Evolutionary conservation across 2,888 invertebrate genomes (phyloP).

Genomic region (Oligia strigilis): DNA sequence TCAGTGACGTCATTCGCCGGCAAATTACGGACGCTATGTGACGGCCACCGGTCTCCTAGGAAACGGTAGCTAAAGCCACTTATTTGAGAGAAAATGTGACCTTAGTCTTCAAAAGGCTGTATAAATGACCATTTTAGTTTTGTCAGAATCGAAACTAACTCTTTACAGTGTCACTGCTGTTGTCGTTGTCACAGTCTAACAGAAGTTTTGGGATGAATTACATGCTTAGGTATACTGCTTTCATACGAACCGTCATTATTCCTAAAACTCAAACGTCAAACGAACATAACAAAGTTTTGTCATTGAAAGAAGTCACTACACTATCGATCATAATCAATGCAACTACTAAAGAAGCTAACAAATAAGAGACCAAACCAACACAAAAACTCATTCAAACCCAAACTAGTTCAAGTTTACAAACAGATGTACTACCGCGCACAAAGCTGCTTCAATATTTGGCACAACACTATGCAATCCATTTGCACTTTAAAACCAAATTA

Average conservation of each 20-base stretch:
- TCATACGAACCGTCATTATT: background rate
- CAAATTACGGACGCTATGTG: background rate
- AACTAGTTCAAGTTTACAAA: constrained; percentile 88
- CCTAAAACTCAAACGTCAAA: background rate
- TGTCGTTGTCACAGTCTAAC: background rate
- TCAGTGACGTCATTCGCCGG: background rate
- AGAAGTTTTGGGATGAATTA: background rate
- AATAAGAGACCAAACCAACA: constrained; percentile 66
- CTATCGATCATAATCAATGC: constrained; percentile 37
- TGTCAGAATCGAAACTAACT: background rate
- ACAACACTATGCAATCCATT: constrained; percentile 78
- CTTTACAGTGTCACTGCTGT: background rate
- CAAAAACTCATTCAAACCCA: constrained; percentile 80
- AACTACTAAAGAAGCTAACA: constrained; percentile 54
- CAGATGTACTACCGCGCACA: constrained; percentile 77
- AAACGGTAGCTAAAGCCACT: background rate
- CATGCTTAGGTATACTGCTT: background rate
- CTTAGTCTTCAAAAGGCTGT: background rate
- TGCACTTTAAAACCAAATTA: constrained; percentile 66
- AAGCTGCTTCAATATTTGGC: constrained; percentile 74
- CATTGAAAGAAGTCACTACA: background rate
- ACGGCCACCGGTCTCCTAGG: background rate
- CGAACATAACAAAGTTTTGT: background rate
- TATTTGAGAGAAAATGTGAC: background rate
- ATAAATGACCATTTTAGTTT: background rate